phyloP scores from a whole-genome alignment of 35 echinoderm and acorn worm species.

The Apostichopus parvimensis region DNA sequence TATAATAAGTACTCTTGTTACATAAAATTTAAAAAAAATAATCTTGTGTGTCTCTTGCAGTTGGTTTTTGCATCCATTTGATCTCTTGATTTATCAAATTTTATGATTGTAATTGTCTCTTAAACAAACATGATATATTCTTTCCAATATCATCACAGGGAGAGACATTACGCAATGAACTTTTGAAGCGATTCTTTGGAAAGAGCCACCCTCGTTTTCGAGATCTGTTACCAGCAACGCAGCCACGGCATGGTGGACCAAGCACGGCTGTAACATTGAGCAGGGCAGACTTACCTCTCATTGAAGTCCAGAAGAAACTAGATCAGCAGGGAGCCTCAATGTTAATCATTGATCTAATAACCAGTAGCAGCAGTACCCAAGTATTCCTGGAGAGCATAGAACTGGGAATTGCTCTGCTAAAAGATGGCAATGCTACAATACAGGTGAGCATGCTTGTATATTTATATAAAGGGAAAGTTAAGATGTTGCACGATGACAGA shows the following conservation, averaged over 20 bases:
- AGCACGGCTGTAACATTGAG: slow-evolving; percentile 65
- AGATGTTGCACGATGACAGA: too few relatives aligned
- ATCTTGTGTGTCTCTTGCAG: too few relatives aligned
- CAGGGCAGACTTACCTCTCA: slow-evolving; percentile 80
- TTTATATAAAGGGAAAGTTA: neutral
- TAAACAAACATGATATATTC: neutral
- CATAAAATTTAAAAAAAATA: too few relatives aligned
- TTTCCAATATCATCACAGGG: slow-evolving; percentile 59
- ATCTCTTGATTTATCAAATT: too few relatives aligned
- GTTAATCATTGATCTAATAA: slow-evolving; percentile 90
- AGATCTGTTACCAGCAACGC: neutral
- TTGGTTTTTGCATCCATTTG: too few relatives aligned
- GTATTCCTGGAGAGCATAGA: slow-evolving; percentile 97
- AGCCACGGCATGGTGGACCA: neutral
- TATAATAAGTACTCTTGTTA: too few relatives aligned
- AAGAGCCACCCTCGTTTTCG: slow-evolving; percentile 57
- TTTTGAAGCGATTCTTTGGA: slow-evolving; percentile 83
- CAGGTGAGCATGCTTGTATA: slow-evolving; percentile 56
- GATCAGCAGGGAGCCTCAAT: slow-evolving; percentile 84
- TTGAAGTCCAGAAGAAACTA: slow-evolving; percentile 81
- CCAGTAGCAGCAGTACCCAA: slow-evolving; percentile 73
- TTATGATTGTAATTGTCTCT: too few relatives aligned
- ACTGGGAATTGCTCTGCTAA: slow-evolving; percentile 91
- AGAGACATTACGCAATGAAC: slow-evolving; percentile 76
- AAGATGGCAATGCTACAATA: slow-evolving; percentile 92